Percentiles rank a stretch among this genome's conserved stretches.
Conservation (phyloP, 2,888 invertebrate genomes). For the Temnothorax ravouxi region DNA sequence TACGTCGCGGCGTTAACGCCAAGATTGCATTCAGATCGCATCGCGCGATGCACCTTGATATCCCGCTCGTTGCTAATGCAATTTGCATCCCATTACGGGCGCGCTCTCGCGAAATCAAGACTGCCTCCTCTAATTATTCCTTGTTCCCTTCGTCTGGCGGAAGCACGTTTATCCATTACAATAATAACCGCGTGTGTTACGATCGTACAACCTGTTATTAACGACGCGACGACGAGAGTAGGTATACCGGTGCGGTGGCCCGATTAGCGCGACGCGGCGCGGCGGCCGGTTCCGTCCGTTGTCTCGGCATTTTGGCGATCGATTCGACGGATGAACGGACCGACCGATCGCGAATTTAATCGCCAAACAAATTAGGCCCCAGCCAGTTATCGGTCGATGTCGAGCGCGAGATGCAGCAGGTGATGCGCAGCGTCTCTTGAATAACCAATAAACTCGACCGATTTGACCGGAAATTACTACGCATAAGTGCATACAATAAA, state of each 20-base stretch:
- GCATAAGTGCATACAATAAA: neutral
- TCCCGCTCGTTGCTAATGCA: conserved; percentile 45
- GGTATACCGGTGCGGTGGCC: neutral
- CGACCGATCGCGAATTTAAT: conserved; percentile 69
- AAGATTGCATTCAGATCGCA: conserved; percentile 38
- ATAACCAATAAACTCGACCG: conserved; percentile 69
- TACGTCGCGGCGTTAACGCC: conserved; percentile 34
- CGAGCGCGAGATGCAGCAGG: conserved; percentile 77
- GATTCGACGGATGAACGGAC: conserved; percentile 35
- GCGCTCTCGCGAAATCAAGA: conserved; percentile 64
- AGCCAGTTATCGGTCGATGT: conserved; percentile 70
- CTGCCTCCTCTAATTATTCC: conserved; percentile 45
- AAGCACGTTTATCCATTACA: conserved; percentile 72
- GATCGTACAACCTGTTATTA: conserved; percentile 69
- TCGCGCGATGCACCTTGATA: conserved; percentile 38
- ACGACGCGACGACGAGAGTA: conserved; percentile 58
- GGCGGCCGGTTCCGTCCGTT: neutral
- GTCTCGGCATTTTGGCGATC: conserved; percentile 57
- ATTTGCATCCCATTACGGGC: conserved; percentile 61
- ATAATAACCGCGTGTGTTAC: conserved; percentile 72
- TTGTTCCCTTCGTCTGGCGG: conserved; percentile 59
- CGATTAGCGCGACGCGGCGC: conserved; percentile 41
- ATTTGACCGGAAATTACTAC: conserved; percentile 54
- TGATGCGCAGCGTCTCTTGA: conserved; percentile 75
- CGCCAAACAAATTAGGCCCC: conserved; percentile 77